Evolutionary conservation across 2,888 invertebrate species (phyloP).

Genomic region (Chalcis sispes): DNA sequence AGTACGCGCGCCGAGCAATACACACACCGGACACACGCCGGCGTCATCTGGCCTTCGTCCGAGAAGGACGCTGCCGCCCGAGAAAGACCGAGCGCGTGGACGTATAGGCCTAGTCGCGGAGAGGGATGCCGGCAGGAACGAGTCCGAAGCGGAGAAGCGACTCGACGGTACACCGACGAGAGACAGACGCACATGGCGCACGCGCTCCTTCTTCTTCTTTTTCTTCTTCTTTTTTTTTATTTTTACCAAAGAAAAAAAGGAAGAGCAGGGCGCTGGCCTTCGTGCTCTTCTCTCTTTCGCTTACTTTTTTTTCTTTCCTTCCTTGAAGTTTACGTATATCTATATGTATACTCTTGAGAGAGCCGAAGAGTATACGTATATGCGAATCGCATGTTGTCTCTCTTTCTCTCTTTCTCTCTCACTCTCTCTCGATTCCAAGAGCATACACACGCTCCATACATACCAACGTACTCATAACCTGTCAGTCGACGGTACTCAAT

Average conservation of each 20-base stretch:
- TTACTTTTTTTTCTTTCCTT: conserved; percentile 21
- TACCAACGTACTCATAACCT: conserved; percentile 5
- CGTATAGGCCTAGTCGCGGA: conserved; percentile 9
- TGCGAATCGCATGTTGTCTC: too few species aligned
- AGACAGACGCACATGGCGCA: conserved; percentile 4
- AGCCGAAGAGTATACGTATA: too few species aligned
- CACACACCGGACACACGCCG: too few species aligned
- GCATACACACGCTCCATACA: neutral
- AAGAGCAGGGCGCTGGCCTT: conserved; percentile 4
- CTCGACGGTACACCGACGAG: too few species aligned
- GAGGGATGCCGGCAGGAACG: too few species aligned
- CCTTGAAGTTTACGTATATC: too few species aligned
- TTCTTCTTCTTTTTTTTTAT: too few species aligned
- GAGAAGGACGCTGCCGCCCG: conserved; percentile 24
- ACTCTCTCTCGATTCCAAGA: neutral
- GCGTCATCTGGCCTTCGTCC: conserved; percentile 63
- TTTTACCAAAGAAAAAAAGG: conserved; percentile 38
- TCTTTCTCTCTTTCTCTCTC: conserved; percentile 4
- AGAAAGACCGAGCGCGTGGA: neutral
- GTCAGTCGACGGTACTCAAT: too few species aligned
- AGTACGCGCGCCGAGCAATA: conserved; percentile 10
- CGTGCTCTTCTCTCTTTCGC: too few species aligned
- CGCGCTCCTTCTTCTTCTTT: neutral
- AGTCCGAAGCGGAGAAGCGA: too few species aligned
- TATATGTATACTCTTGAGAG: too few species aligned